These are phyloP conservation scores for Camelus dromedarius DNA, from an alignment of 2,113 vertebrate genomes.

Conservation along the genomic window DNA sequence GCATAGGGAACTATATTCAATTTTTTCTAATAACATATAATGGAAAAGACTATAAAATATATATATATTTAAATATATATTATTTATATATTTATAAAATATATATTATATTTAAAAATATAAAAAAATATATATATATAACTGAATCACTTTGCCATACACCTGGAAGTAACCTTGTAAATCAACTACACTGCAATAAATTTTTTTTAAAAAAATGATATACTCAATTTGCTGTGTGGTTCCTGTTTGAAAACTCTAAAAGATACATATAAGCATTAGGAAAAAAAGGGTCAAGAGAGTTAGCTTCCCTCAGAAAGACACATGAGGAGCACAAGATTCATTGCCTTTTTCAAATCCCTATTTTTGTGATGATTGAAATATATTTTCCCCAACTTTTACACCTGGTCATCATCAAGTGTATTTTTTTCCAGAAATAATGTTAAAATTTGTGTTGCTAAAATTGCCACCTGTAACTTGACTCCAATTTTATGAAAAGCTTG, in stretches of 20 bases:
- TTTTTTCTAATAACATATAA: too few relatives aligned
- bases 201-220: not conserved
- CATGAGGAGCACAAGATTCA: not conserved
- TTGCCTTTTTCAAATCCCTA: not conserved
- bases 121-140: too few relatives aligned
- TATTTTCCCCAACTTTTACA: not conserved
- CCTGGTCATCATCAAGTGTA: not conserved
- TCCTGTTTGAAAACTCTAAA: not conserved
- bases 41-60: too few relatives aligned
- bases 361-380: slow-evolving; percentile 2
- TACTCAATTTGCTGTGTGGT: not conserved
- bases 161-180: too few relatives aligned
- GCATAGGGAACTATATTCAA: too few relatives aligned
- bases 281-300: not conserved
- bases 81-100: too few relatives aligned
- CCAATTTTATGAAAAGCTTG: slow-evolving; percentile 45
- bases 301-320: not conserved
- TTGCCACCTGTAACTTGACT: not conserved
- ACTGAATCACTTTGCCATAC: too few relatives aligned
- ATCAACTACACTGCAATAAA: too few relatives aligned
- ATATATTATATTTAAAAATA: too few relatives aligned
- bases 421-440: not conserved
- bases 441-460: slow-evolving; percentile 31
- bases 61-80: too few relatives aligned
- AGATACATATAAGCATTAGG: not conserved